Conservation (phyloP, 2,797 vertebrate genomes). For the Dendrocincla tyrannina region DNA sequence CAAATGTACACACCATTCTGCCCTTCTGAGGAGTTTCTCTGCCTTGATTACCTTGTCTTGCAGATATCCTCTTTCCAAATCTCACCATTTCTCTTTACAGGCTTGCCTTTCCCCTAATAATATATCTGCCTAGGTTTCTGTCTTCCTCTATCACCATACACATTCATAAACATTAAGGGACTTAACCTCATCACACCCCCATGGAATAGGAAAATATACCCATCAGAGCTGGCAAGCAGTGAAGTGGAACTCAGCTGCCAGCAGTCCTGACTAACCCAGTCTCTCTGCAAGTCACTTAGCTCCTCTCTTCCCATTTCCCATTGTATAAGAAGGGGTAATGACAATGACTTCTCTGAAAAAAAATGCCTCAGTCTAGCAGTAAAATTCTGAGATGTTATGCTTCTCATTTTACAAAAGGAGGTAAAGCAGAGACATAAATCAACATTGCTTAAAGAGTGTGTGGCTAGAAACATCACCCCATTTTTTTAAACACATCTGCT, state of each 20-base stretch:
- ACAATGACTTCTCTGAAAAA: not conserved
- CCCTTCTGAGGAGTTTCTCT: not conserved
- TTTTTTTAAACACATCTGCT: not conserved
- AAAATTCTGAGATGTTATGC: not conserved
- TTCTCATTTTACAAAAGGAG: not conserved
- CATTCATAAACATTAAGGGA: constrained; percentile 63
- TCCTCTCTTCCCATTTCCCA: not conserved
- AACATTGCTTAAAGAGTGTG: not conserved
- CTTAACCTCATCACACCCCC: constrained; percentile 50
- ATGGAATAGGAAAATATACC: not conserved
- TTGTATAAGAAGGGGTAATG: not conserved
- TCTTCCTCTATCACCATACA: constrained; percentile 17
- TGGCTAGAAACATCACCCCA: not conserved
- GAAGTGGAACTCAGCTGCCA: constrained; percentile 39
- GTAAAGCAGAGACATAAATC: not conserved
- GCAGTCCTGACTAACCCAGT: not conserved
- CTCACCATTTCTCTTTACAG: not conserved
- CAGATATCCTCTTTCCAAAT: not conserved
- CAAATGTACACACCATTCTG: not conserved
- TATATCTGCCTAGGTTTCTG: constrained; percentile 30
- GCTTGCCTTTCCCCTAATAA: not conserved
- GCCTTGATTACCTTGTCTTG: not conserved
- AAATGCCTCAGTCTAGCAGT: not conserved
- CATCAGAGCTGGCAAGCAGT: constrained; percentile 11
- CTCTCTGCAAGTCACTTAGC: not conserved